Conservation (phyloP, 2,888 invertebrate genomes). For the Diplolepis rosae region DNA sequence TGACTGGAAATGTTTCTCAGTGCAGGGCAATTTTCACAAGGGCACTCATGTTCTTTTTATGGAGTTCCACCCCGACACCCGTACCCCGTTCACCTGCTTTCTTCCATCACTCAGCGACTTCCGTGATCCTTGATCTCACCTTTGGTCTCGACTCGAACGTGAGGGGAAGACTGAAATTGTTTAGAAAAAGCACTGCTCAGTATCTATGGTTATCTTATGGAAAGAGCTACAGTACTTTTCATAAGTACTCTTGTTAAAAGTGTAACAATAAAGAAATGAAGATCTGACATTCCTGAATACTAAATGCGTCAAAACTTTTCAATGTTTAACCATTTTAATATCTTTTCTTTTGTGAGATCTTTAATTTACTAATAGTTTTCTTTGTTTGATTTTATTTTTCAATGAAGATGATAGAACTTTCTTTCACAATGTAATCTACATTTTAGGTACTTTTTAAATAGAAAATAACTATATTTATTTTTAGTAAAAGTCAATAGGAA, state of each 20-base stretch:
- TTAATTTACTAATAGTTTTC: too few relatives aligned
- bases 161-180: constrained; percentile 41
- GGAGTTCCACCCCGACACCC: constrained; percentile 35
- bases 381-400: too few relatives aligned
- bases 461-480: too few relatives aligned
- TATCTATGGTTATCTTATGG: background rate
- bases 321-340: too few relatives aligned
- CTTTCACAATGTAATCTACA: too few relatives aligned
- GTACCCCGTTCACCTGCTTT: constrained; percentile 30
- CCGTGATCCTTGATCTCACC: constrained; percentile 32
- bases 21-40: constrained; percentile 49
- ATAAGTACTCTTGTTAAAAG: constrained; percentile 22
- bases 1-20: constrained; percentile 24
- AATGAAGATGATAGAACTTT: too few relatives aligned
- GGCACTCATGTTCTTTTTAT: constrained; percentile 50
- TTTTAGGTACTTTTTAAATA: too few relatives aligned
- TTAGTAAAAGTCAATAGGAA: too few relatives aligned
- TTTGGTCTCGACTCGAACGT: constrained; percentile 33
- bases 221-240: constrained; percentile 32
- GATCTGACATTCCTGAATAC: too few relatives aligned
- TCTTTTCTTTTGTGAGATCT: too few relatives aligned
- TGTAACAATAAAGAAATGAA: constrained; percentile 4
- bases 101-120: constrained; percentile 31
- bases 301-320: too few relatives aligned
- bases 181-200: constrained; percentile 31